phyloP scores from a whole-genome alignment of 2,888 invertebrate species.

The Chloromyia formosa region DNA sequence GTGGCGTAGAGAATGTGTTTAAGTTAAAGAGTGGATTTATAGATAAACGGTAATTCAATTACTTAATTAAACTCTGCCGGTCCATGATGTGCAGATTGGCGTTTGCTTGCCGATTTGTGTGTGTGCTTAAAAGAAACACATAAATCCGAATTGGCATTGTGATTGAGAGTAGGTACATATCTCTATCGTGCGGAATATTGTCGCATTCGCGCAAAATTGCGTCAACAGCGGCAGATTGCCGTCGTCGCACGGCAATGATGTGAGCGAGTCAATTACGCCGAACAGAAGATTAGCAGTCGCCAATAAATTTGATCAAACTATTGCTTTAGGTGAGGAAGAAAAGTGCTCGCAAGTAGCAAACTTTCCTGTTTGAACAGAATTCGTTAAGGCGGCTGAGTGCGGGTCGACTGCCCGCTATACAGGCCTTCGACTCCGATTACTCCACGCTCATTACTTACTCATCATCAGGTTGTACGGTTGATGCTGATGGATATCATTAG shows the following conservation, averaged over 20 bases:
- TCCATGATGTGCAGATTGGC: slow-evolving; percentile 21
- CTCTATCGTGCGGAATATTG: slow-evolving; percentile 13
- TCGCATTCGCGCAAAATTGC: slow-evolving; percentile 11
- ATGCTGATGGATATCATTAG: slow-evolving; percentile 32
- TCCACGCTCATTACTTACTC: slow-evolving; percentile 28
- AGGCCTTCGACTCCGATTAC: not conserved
- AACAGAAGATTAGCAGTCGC: slow-evolving; percentile 45
- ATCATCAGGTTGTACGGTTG: not conserved
- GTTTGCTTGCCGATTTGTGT: not conserved
- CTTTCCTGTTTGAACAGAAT: slow-evolving; percentile 44
- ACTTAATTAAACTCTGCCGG: slow-evolving; percentile 49
- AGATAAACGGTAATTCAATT: slow-evolving; percentile 49
- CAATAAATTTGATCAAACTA: slow-evolving; percentile 49
- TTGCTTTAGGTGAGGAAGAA: slow-evolving; percentile 36
- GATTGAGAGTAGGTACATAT: slow-evolving; percentile 3
- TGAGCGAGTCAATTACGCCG: slow-evolving; percentile 45
- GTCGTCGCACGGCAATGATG: not conserved
- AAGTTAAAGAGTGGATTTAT: slow-evolving; percentile 44
- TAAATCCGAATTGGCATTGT: slow-evolving; percentile 34
- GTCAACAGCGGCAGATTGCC: slow-evolving; percentile 44
- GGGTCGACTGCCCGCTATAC: not conserved
- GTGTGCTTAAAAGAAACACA: slow-evolving; percentile 20
- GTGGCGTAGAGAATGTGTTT: slow-evolving; percentile 35
- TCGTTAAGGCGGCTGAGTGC: not conserved
- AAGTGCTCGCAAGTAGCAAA: slow-evolving; percentile 44